Evolutionary conservation across 2,797 vertebrate species (phyloP), one percentile per base, ranked within the genome.

Genomic region (Yasuhikotakia modesta): DNA sequence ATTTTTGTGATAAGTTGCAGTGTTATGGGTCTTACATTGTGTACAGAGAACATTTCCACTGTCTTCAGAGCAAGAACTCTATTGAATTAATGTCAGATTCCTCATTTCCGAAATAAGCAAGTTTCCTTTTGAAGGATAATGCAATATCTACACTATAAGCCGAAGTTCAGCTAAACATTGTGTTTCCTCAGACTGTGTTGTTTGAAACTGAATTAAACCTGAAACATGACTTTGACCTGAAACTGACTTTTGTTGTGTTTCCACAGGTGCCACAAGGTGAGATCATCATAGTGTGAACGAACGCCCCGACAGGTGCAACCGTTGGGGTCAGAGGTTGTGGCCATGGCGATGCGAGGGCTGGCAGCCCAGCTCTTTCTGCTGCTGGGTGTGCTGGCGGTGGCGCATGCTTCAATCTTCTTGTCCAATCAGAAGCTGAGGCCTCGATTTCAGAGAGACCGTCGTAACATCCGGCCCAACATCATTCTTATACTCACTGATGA

Each of bases 391-490:
- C 82, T 93, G 81, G 88, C 87, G 2, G 87, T 95, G 19, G 83
- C 93, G 81, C 90, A 92, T 2, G 91, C 93, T 66, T 92, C 94
- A 24, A 67, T 92, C 63, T 93, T 96, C 87, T 90, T 91, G 81
- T 91, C 94, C 11, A 92, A 91, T 76, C 96, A 95, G 76, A 95
- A 93, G 67, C 90, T 96, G 86, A 98, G 97, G 84, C 94, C 95
- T 85, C 93, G 96, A 84, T 94, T 96, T 84, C 97, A 97, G 89
- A 93, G 96, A 76, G 97, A 99, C 87, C 92, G 96, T 16, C 94
- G 96, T 74, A 99, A 98, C 89, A 99, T 99, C 88, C 94, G 96
- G 4, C 96, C 97, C n/a, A 99, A 99, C 92, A 95, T 99, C 90
- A 96, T 98, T 89, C 94, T 98, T 58, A 92, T 99, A 87, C 93